These are phyloP conservation scores for Periplaneta americana DNA, from an alignment of 1,140 invertebrate genomes.

Conservation along the genomic window DNA sequence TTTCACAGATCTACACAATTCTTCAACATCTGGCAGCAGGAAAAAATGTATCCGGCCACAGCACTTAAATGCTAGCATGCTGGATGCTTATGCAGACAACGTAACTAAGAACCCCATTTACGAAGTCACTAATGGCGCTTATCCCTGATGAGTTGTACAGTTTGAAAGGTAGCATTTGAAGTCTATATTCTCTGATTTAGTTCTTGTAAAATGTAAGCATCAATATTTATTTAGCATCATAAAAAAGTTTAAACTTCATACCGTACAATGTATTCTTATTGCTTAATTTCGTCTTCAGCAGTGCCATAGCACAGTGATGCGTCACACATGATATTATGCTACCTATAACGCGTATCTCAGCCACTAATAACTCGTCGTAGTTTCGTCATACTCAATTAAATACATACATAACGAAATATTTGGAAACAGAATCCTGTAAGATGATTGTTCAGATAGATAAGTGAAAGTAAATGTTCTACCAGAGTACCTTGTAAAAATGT, in stretches of 20 bases:
- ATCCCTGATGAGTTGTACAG: slow-evolving; percentile 18
- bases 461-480: no score
- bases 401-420: neutral
- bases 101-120: slow-evolving; percentile 25
- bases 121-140: slow-evolving; percentile 26
- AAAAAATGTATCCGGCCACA: slow-evolving; percentile 17
- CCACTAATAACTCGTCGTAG: no score
- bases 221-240: neutral
- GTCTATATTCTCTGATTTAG: neutral
- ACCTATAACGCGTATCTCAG: no score
- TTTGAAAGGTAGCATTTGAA: neutral
- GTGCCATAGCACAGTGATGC: neutral
- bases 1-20: slow-evolving; percentile 14
- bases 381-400: neutral
- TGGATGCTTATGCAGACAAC: slow-evolving; percentile 26
- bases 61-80: slow-evolving; percentile 23
- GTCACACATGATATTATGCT: neutral
- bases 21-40: slow-evolving; percentile 13
- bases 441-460: no score
- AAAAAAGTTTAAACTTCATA: neutral
- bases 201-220: neutral
- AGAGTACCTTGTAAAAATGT: neutral
- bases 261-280: neutral
- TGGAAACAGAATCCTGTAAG: neutral
- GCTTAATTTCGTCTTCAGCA: neutral